phyloP scores from a whole-genome alignment of 2,113 vertebrate species.

The Raja brachyura region DNA sequence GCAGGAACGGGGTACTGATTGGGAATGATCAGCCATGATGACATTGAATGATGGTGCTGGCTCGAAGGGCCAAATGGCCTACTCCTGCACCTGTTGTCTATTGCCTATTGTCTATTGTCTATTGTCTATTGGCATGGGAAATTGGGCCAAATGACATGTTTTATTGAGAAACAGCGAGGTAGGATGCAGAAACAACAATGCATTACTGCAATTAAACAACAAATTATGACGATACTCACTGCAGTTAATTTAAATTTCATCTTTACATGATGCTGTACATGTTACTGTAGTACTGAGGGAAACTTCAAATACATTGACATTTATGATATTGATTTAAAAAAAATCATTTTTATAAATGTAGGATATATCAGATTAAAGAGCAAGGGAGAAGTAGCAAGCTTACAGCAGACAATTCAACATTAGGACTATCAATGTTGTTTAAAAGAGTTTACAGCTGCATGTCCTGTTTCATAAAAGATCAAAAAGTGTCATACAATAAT shows the following conservation, averaged over 20 bases:
- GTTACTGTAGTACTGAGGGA: neutral
- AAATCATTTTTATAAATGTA: neutral
- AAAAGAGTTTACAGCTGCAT: neutral
- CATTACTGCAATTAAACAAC: too few species aligned
- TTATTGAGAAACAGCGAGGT: neutral
- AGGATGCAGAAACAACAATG: too few species aligned
- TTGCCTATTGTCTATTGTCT: too few species aligned
- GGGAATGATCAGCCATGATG: too few species aligned
- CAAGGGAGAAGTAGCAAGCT: neutral
- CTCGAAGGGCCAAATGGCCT: too few species aligned
- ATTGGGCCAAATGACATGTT: neutral
- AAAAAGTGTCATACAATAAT: neutral
- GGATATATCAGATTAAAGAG: neutral
- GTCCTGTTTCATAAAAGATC: neutral
- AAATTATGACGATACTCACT: neutral
- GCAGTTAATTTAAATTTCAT: neutral
- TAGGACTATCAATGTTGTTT: neutral
- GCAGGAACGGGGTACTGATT: too few species aligned
- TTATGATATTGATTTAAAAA: neutral
- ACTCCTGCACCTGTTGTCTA: too few species aligned
- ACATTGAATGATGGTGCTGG: too few species aligned
- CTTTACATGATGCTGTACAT: neutral
- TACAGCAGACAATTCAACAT: neutral
- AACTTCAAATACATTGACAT: neutral
- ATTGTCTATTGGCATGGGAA: too few species aligned